Evolutionary conservation across 1,140 invertebrate genomes (phyloP).

Genomic region (Trichonephila inaurata): DNA sequence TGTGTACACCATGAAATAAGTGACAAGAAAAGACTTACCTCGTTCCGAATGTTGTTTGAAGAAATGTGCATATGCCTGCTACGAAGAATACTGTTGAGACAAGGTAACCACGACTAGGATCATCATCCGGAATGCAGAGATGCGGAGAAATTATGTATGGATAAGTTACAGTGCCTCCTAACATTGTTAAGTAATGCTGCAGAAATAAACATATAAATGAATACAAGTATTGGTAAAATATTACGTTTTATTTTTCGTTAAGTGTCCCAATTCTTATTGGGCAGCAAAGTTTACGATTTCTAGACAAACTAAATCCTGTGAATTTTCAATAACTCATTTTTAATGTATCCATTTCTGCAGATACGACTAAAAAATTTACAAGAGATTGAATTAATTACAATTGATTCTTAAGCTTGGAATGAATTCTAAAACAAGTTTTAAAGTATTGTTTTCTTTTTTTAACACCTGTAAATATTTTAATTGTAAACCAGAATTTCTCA

Average conservation of each 20-base stretch:
- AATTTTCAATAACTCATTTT: no score
- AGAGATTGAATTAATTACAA: no score
- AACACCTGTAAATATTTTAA: no score
- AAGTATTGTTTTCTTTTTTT: no score
- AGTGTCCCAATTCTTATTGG: not conserved
- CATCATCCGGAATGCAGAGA: slow-evolving; percentile 90
- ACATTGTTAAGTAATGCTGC: slow-evolving; percentile 93
- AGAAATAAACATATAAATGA: slow-evolving; percentile 37
- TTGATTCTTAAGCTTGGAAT: no score
- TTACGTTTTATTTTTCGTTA: not conserved
- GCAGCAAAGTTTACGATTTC: not conserved
- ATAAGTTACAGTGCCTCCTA: slow-evolving; percentile 91
- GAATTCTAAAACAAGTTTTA: no score
- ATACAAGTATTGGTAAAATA: not conserved
- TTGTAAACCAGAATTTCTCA: no score
- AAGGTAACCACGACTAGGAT: slow-evolving; percentile 89
- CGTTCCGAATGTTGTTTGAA: slow-evolving; percentile 90
- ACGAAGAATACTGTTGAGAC: slow-evolving; percentile 94
- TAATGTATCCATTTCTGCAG: no score
- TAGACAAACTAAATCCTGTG: no score
- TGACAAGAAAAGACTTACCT: slow-evolving; percentile 82
- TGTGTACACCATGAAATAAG: not conserved
- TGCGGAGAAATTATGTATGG: slow-evolving; percentile 90
- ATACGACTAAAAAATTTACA: no score
- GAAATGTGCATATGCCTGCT: slow-evolving; percentile 89